phyloP scores from a whole-genome alignment of 2,888 invertebrate species.

The Sthenelais limicola region DNA sequence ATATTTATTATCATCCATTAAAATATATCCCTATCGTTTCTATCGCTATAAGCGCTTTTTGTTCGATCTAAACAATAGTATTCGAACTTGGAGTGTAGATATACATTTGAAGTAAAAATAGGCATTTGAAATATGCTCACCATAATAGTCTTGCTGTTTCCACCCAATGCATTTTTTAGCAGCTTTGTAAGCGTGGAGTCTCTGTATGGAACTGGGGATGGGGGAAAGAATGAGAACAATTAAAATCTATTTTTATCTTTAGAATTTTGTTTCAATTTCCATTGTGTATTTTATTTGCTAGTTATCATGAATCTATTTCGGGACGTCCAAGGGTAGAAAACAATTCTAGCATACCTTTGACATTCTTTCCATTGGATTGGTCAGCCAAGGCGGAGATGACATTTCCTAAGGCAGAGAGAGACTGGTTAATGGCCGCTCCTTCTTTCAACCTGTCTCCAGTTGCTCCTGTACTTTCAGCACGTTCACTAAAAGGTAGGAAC shows the following conservation, averaged over 20 bases:
- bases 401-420: slow-evolving; percentile 75
- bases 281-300: too few relatives aligned
- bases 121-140: too few relatives aligned
- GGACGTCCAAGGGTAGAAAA: too few relatives aligned
- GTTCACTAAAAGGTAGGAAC: slow-evolving; percentile 72
- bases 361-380: slow-evolving; percentile 62
- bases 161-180: slow-evolving; percentile 70
- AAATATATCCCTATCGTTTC: too few relatives aligned
- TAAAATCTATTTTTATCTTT: too few relatives aligned
- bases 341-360: too few relatives aligned
- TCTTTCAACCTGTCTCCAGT: slow-evolving; percentile 76
- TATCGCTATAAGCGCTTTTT: too few relatives aligned
- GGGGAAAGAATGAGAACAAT: not conserved
- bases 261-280: too few relatives aligned
- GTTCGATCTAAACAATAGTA: too few relatives aligned
- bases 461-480: slow-evolving; percentile 75
- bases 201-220: slow-evolving; percentile 64
- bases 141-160: slow-evolving; percentile 72
- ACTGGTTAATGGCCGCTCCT: slow-evolving; percentile 76
- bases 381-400: slow-evolving; percentile 74
- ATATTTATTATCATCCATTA: too few relatives aligned
- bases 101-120: too few relatives aligned
- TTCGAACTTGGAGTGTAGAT: too few relatives aligned
- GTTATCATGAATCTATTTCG: not conserved
- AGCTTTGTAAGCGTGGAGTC: slow-evolving; percentile 69